phyloP scores from a whole-genome alignment of 2,888 invertebrate genomes.

The Zhuqinia jingwanae region DNA sequence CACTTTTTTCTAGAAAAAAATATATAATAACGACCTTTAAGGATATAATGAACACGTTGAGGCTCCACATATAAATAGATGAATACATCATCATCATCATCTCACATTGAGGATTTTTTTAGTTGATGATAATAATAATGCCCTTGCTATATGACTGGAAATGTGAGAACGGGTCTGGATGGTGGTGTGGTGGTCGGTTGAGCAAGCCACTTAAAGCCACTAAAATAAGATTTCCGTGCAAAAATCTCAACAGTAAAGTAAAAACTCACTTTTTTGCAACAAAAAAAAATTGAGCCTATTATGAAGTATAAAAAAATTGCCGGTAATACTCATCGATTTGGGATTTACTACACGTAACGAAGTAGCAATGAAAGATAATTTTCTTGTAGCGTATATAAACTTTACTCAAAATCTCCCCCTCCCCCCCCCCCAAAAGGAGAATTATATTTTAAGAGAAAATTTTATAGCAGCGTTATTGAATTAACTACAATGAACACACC shows the following conservation, averaged over 20 bases:
- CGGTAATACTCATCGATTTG: slow-evolving; percentile 11
- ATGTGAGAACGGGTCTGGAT: slow-evolving; percentile 58
- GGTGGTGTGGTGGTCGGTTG: slow-evolving; percentile 42
- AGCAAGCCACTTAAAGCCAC: slow-evolving; percentile 30
- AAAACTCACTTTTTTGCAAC: slow-evolving; percentile 28
- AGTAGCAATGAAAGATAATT: slow-evolving; percentile 65
- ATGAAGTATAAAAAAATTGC: slow-evolving; percentile 8
- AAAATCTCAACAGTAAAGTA: slow-evolving; percentile 42
- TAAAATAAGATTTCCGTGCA: slow-evolving; percentile 16
- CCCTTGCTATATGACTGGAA: slow-evolving; percentile 16
- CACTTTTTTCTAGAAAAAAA: slow-evolving; percentile 39
- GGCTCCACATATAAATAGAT: not conserved
- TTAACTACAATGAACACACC: not conserved
- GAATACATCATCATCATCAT: slow-evolving; percentile 18
- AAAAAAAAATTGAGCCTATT: slow-evolving; percentile 17
- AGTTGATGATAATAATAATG: slow-evolving; percentile 34
- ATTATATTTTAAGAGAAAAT: slow-evolving; percentile 17
- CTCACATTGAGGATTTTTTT: not conserved
- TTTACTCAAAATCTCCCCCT: slow-evolving; percentile 2
- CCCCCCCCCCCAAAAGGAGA: too few relatives aligned
- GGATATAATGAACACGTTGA: slow-evolving; percentile 44
- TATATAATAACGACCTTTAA: slow-evolving; percentile 54
- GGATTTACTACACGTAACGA: slow-evolving; percentile 64
- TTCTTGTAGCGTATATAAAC: slow-evolving; percentile 1
- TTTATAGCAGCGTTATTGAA: not conserved